Percentiles rank a stretch among this genome's conserved stretches.
Evolutionary conservation across 2,888 invertebrate species (phyloP).

Genomic region (Orthosia incerta): DNA sequence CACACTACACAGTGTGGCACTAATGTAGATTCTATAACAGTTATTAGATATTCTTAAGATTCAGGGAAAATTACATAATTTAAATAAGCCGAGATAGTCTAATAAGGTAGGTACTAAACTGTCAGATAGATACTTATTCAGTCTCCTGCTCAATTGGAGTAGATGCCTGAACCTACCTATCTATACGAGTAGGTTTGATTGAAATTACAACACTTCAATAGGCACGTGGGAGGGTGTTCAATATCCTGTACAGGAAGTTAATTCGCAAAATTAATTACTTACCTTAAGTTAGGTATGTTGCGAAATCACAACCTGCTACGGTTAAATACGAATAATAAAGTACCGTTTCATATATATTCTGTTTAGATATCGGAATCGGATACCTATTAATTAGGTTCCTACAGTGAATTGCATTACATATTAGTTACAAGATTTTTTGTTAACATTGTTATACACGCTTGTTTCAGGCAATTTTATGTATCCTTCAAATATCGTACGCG

Average conservation of each 20-base stretch:
- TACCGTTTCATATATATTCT: slow-evolving; percentile 47
- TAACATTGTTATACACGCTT: slow-evolving; percentile 36
- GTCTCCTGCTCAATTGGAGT: slow-evolving; percentile 11
- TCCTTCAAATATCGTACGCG: slow-evolving; percentile 36
- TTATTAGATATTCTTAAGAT: no score
- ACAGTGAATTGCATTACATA: slow-evolving; percentile 32
- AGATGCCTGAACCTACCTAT: neutral
- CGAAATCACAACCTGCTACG: slow-evolving; percentile 51
- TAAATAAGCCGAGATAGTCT: neutral
- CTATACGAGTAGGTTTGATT: slow-evolving; percentile 36
- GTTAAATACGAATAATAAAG: slow-evolving; percentile 33
- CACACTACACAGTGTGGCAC: no score
- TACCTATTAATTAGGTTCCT: slow-evolving; percentile 41
- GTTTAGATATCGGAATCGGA: slow-evolving; percentile 46
- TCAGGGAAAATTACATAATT: no score
- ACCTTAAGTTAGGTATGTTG: slow-evolving; percentile 55
- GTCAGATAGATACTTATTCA: slow-evolving; percentile 15
- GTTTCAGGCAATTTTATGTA: slow-evolving; percentile 43
- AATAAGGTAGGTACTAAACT: slow-evolving; percentile 8
- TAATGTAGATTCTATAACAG: no score
- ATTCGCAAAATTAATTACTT: slow-evolving; percentile 60
- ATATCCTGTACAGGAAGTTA: slow-evolving; percentile 58
- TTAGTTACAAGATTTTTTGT: slow-evolving; percentile 35
- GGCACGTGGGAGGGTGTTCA: slow-evolving; percentile 49
- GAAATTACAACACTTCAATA: slow-evolving; percentile 46